Base-by-base conservation (phyloP, 2,113 vertebrate genomes). In the Candoia aspera region DNA sequence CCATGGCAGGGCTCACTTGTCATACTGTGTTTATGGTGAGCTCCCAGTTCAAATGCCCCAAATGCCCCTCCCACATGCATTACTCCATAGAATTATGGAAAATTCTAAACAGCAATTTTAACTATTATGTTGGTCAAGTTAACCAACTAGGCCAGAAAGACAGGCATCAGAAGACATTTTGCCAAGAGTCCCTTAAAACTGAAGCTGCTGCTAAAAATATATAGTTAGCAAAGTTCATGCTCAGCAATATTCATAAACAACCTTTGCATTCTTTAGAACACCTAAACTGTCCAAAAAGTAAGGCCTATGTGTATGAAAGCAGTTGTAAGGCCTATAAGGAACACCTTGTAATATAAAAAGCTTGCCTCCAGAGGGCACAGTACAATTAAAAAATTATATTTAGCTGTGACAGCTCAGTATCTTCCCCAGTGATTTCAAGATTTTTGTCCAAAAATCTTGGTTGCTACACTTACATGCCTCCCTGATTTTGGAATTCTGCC, bases 391-490 rank as follows among this genome's bases (percentile, higher is more conserved):
- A 93, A 94, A 91, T 87, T 8, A n/a, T n/a, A 62, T 85, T 53
- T 84, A 93, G 84, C n/a, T 88, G 23, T 0, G 68, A 13, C 10
- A 10, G 15, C 88, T 86, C 62, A 84, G 42, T 24, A 26, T 26
- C 92, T 95, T 90, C 37, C 37, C 59, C 8, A 64, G 26, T 6
- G 23, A 29, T 24, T 60, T 46, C 59, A 24, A 60, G 46, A 83
- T 68, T 93, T 86, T 90, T 95, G 92, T 94, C 33, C 10, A 90
- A 42, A 68, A 87, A 91, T 42, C 42, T 64, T 64, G 60, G 29
- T 29, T 64, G 15, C 6, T 54, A 49, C 29, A 73, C 8, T 53
- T 64, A 49, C 13, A 73, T 54, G 3, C 8, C 29, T 73, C 12
- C 60, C 90, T 19, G 0, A 2, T 83, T 92, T 62, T 4, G 84